These are phyloP conservation scores for Himantopus leucocephalus DNA, from an alignment of 2,113 vertebrate genomes.

Conservation along the genomic window DNA sequence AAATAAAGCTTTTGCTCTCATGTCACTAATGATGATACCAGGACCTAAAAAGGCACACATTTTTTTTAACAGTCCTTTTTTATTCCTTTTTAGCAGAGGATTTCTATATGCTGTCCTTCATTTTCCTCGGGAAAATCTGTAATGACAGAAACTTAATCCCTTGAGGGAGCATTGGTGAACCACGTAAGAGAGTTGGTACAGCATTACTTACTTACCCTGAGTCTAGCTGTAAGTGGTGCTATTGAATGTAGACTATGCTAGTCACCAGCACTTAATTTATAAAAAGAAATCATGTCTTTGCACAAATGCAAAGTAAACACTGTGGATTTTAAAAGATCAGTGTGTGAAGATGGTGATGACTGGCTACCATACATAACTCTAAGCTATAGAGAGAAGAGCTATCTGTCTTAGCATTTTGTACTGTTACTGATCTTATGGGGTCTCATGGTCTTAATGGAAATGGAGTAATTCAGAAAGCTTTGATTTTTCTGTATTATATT, in stretches of 20 bases:
- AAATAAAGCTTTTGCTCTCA: neutral
- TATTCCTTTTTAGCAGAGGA: neutral
- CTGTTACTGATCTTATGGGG: rapidly evolving
- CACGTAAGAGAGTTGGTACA: neutral
- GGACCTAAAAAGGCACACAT: neutral
- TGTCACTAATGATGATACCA: neutral
- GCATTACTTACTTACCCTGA: neutral
- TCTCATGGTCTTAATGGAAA: neutral
- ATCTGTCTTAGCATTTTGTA: neutral
- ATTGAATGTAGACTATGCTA: neutral
- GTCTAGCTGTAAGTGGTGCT: neutral
- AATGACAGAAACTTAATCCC: neutral
- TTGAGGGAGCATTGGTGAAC: neutral
- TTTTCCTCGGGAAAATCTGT: neutral
- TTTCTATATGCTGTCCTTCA: neutral
- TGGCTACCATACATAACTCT: neutral
- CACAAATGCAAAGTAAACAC: neutral
- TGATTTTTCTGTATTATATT: neutral
- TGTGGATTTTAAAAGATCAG: neutral
- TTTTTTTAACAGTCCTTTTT: too few relatives aligned
- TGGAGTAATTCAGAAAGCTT: neutral
- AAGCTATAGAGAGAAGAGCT: neutral
- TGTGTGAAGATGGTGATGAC: neutral
- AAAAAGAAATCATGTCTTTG: rapidly evolving
- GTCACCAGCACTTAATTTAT: neutral